A percentile compares a stretch with the other conserved stretches of the same genome.
Evolutionary conservation across 2,797 vertebrate genomes (phyloP).

Genomic region (Myripristis jacobus): DNA sequence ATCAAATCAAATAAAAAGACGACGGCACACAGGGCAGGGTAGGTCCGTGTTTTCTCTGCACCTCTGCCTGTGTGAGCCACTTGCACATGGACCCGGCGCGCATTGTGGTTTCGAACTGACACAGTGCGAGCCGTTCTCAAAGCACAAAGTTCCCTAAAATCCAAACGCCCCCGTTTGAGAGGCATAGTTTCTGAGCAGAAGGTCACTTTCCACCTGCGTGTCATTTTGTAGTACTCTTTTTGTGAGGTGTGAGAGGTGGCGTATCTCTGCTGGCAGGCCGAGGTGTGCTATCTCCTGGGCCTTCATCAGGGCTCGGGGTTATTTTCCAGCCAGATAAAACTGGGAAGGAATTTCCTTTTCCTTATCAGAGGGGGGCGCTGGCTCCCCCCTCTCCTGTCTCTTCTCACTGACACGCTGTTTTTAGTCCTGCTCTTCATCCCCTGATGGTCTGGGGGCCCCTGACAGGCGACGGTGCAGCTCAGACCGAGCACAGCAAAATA

Average conservation of each 20-base stretch:
- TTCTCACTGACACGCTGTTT: constrained; percentile 69
- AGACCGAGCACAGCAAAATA: not conserved
- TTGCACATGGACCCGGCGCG: not conserved
- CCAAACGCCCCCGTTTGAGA: not conserved
- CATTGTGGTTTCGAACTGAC: not conserved
- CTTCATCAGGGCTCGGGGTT: constrained; percentile 60
- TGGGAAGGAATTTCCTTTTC: constrained; percentile 73
- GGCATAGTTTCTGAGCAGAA: not conserved
- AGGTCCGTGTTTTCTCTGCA: constrained; percentile 32
- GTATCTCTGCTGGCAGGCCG: constrained; percentile 16
- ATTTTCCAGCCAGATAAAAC: constrained; percentile 69
- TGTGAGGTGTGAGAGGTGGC: not conserved
- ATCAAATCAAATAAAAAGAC: too few species aligned
- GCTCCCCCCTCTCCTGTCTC: constrained; percentile 58
- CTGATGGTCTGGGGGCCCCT: constrained; percentile 18
- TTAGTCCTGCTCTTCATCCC: constrained; percentile 63
- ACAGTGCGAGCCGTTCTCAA: not conserved
- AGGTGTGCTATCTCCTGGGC: constrained; percentile 63
- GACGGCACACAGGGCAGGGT: constrained; percentile 19
- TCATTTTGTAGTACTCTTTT: not conserved
- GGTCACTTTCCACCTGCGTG: not conserved
- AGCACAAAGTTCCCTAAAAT: not conserved
- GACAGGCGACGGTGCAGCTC: constrained; percentile 15
- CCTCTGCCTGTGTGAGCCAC: constrained; percentile 7
- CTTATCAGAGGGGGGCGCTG: constrained; percentile 68